phyloP scores from a whole-genome alignment of 2,797 vertebrate genomes.

The Champsocephalus esox region DNA sequence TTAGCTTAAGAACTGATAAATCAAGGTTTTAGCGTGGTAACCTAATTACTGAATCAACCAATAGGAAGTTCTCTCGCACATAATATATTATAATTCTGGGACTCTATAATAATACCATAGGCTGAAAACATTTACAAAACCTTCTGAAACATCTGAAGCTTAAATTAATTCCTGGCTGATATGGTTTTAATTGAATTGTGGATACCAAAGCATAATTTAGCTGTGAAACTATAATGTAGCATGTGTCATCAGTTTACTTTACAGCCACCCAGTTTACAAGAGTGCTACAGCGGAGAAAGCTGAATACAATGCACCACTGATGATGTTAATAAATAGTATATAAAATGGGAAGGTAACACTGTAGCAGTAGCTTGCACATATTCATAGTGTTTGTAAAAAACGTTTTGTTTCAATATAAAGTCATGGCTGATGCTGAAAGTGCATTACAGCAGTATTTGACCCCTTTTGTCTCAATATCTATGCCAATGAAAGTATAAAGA shows the following conservation, averaged over 20 bases:
- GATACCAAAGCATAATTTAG: slow-evolving; percentile 5
- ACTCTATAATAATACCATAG: not conserved
- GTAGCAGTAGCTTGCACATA: not conserved
- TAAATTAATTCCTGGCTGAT: not conserved
- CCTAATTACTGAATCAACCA: too few species aligned
- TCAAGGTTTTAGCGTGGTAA: too few species aligned
- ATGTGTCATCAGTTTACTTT: slow-evolving; percentile 43
- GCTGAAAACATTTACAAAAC: not conserved
- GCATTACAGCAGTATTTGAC: slow-evolving; percentile 1
- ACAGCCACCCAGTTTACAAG: slow-evolving; percentile 44
- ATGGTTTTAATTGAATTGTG: not conserved
- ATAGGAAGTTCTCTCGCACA: too few species aligned
- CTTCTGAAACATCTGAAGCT: not conserved
- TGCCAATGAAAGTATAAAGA: slow-evolving; percentile 7
- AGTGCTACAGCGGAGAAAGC: slow-evolving; percentile 5
- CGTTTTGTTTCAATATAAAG: slow-evolving; percentile 1
- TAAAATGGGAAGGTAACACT: not conserved
- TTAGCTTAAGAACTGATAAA: too few species aligned
- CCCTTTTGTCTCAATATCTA: not conserved
- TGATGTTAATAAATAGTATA: not conserved
- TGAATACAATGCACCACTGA: not conserved
- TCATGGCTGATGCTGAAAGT: not conserved
- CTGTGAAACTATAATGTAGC: slow-evolving; percentile 27
- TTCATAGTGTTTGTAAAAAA: not conserved
- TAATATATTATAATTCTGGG: not conserved